Evolutionary conservation across 2,888 invertebrate species (phyloP), one percentile per base, ranked within the genome.

Genomic region (Apotomis turbidana): DNA sequence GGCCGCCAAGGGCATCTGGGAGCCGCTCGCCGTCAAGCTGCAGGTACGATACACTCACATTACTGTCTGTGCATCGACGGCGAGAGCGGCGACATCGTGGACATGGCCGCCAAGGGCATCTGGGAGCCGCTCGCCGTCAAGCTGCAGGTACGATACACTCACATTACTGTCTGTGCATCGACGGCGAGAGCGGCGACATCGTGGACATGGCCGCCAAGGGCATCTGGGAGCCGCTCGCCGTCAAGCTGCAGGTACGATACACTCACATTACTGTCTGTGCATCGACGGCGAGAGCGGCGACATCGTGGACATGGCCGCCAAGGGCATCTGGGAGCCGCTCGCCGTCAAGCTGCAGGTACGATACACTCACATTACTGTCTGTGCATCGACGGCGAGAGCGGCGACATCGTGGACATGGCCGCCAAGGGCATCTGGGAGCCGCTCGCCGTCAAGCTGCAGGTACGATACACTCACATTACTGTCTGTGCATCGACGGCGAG

Each of bases 61-160:
- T 27, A 27, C 27, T 27, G 27, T 27, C 27, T 27, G 15, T 15
- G 27, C 27, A 27, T 27, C 27, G 27, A 27, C 27, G 27, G 27
- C 27, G 27, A 27, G 27, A 27, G 27, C 59, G 99, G 99, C 0
- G 95, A 97, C 80, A 94, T 99, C 75, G 97, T 97, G 0, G 98
- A 99, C 90, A 99, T 99, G 97, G 96, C 96, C 80, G 94, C 95
- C 52, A 95, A 96, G 79, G 97, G 97, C 66, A 96, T 99, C 73
- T 99, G 99, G 99, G 99, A 99, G 85, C 99, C 99, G 27, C 94
- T 99, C 68, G 95, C 98, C 6, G 99, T 99, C 36, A 99, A 99
- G 89, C 93, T 98, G 82, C 99, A 99, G 69, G 69, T 69, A 13
- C 36, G 6, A 27, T 27, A 27, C 27, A 27, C 27, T 27, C 27